Evolutionary conservation across 2,113 vertebrate genomes (phyloP), one percentile per base, ranked within the genome.

Genomic region (Pogona vitticeps): DNA sequence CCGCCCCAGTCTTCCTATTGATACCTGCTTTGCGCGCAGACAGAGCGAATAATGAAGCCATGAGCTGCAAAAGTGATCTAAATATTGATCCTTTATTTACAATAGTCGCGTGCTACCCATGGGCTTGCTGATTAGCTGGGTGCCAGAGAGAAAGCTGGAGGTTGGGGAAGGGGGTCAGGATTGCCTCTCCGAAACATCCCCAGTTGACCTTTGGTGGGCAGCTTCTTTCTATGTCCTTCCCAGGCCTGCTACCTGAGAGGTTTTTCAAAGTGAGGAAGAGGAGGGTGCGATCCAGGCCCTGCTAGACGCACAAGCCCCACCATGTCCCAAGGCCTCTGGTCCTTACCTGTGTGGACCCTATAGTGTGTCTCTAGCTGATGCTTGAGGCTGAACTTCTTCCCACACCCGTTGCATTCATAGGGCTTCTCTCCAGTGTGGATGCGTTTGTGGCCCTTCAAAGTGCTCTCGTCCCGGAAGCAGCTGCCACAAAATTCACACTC

Each of bases 281-380:
- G 23, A 63, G 23, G 18, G 3, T 14, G 20, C 17, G 20, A 18
- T 6, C 61, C 61, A 12, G 65, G 18, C 26, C 3, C 26, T n/a
- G 26, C 6, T 9, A 23, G 65, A 1, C 65, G 10, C 8, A 9
- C 1, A 33, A 72, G 9, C 31, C 9, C 5, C 36, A 18, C 6
- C 6, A 52, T 52, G 4, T 17, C 75, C 8, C n/a, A n/a, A n/a
- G 10, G 46, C 18, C 46, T 9, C n/a, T 23, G 10, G 52, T 52
- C 82, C 71, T 67, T 95, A 99, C 98, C 98, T 97, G 98, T 99
- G 94, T 99, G 98, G 91, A 99, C 98, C 59, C 99, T 96, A 93
- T 99, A 99, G 97, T 99, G 99, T 82, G 99, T 99, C 97, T 99
- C 98, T 96, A 99, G 97, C 97, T 99, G 99, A 96, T 99, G 99